Base-by-base conservation (phyloP, 2,888 invertebrate species). In the Gordius sp. region DNA sequence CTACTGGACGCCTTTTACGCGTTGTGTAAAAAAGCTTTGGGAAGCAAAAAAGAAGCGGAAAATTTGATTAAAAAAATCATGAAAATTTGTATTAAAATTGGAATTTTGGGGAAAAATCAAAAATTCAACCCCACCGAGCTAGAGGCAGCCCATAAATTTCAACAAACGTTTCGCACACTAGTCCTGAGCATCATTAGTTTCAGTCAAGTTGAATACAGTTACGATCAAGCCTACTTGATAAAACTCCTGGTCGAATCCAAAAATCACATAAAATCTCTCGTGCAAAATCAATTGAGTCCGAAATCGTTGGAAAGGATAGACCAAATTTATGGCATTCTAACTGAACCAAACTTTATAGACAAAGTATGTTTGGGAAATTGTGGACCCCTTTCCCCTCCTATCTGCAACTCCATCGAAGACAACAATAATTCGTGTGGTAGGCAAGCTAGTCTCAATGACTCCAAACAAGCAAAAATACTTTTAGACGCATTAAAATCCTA, bases 151-250 rank as follows among this genome's bases (percentile, higher is more conserved):
- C 13, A 2, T n/a, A 20, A 33, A 23, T 56, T 56, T 33, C 41
- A 56, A 56, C 18, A 18, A 8, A 47, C 20, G 2, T 56, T 56
- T 24, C 41, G 41, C 4, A 20, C 33, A 4, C 25, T 56, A 2
- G 16, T 27, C 2, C 18, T 56, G 25, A 56, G 47, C 16, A 2
- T 56, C 41, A n/a, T 56, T 41, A 47, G 47, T 41, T 56, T 56
- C 41, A 23, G 18, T 18, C 47, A 56, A 33, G 56, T 56, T 18
- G 47, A 56, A 8, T 56, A 41, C 56, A 56, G 33, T n/a, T 56
- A 56, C 18, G 27, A 27, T 20, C 2, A 16, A 33, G 27, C 18
- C 23, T 56, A 20, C 25, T 25, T 56, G 4, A 8, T 47, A 13
- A 47, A 8, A 8, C 4, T 8, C 4, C 13, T 47, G 20, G 20